Percentiles rank a stretch among this genome's conserved stretches.
phyloP scores from a whole-genome alignment of 2,797 vertebrate species.

The Buceros bicornis region DNA sequence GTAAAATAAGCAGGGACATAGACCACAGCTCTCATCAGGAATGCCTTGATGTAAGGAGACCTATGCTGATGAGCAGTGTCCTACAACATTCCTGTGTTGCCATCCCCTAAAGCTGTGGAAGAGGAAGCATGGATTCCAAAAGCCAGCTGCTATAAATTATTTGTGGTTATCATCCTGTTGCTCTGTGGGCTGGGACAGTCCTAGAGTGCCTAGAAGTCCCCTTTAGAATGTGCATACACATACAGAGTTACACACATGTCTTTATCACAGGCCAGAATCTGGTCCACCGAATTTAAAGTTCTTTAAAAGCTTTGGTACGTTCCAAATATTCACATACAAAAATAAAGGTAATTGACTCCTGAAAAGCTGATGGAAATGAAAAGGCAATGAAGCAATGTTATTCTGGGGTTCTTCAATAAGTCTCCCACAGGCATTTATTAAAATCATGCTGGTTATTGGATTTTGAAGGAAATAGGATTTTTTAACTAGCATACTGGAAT shows the following conservation, averaged over 20 bases:
- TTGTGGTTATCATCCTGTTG: neutral
- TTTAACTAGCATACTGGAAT: slow-evolving; percentile 18
- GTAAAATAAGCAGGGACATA: neutral
- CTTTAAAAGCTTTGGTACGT: neutral
- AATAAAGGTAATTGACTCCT: neutral
- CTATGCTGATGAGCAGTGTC: neutral
- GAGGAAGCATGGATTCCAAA: neutral
- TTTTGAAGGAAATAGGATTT: slow-evolving; percentile 17
- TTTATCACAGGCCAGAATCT: neutral
- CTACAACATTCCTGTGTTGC: neutral
- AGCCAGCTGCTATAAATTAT: neutral
- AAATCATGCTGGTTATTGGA: slow-evolving; percentile 40
- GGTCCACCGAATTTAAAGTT: neutral
- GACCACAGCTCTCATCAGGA: neutral
- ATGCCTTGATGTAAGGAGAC: neutral
- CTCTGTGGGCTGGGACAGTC: neutral
- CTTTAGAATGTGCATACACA: neutral
- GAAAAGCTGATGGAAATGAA: neutral
- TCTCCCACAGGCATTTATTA: slow-evolving; percentile 21
- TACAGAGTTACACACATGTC: neutral
- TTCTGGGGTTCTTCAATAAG: slow-evolving; percentile 4
- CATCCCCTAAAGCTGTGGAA: neutral
- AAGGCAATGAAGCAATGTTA: neutral
- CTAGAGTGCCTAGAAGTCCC: neutral
- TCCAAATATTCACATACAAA: neutral